A percentile compares a stretch with the other conserved stretches of the same genome.
Conservation (phyloP, 2,888 invertebrate genomes). For the Epinotia demarniana region DNA sequence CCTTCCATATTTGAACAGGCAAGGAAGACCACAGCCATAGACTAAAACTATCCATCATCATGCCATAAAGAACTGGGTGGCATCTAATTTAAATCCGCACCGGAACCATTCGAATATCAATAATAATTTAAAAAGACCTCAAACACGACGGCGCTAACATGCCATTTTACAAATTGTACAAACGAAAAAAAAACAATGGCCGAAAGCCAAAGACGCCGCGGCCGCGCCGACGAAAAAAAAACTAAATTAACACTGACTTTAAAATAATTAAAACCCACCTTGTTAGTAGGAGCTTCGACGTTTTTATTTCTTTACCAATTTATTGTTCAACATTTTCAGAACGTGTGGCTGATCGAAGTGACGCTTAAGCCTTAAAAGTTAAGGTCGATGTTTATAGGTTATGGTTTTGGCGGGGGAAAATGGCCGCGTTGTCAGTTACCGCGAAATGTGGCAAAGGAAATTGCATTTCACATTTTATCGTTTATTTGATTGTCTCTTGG, state of each 20-base stretch:
- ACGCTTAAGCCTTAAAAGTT: slow-evolving; percentile 30
- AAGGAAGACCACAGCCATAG: slow-evolving; percentile 16
- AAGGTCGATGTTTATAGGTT: slow-evolving; percentile 29
- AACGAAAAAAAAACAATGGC: slow-evolving; percentile 45
- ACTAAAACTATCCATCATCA: slow-evolving; percentile 26
- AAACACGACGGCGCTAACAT: slow-evolving; percentile 45
- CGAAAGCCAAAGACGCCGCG: slow-evolving; percentile 45
- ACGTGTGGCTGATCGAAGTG: slow-evolving; percentile 18
- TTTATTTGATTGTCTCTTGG: slow-evolving; percentile 47
- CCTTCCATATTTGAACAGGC: slow-evolving; percentile 26
- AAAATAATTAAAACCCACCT: slow-evolving; percentile 48
- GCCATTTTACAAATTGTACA: slow-evolving; percentile 47
- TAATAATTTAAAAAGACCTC: slow-evolving; percentile 45
- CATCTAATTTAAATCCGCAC: slow-evolving; percentile 40
- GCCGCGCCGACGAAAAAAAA: slow-evolving; percentile 43
- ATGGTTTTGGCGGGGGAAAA: slow-evolving; percentile 26
- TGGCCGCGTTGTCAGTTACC: slow-evolving; percentile 32
- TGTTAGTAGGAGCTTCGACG: slow-evolving; percentile 45
- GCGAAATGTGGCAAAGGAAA: slow-evolving; percentile 46
- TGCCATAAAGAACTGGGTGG: slow-evolving; percentile 44
- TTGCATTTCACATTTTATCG: slow-evolving; percentile 47
- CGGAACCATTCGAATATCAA: slow-evolving; percentile 45
- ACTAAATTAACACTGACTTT: slow-evolving; percentile 47
- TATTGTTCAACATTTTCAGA: slow-evolving; percentile 34
- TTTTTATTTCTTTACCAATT: slow-evolving; percentile 45